A percentile compares a stretch with the other conserved stretches of the same genome.
phyloP scores from a whole-genome alignment of 2,888 invertebrate species.

The Neocrepidodera transversa region DNA sequence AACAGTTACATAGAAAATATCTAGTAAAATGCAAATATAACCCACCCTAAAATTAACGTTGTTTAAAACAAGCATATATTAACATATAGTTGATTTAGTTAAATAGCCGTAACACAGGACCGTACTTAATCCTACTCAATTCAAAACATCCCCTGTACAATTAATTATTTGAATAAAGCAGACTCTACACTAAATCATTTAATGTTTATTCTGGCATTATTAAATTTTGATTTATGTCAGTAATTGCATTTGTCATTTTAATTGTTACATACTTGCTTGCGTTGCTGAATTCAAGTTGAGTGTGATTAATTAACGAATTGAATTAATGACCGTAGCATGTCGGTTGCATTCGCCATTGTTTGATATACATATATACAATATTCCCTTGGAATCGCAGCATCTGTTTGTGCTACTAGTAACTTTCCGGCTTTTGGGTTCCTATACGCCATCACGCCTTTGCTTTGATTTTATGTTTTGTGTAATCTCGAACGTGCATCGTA shows the following conservation, averaged over 20 bases:
- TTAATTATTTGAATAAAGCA: background rate
- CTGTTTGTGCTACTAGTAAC: constrained; percentile 3
- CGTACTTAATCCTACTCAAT: background rate
- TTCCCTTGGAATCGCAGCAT: constrained; percentile 15
- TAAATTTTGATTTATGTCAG: constrained; percentile 56
- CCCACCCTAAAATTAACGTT: no score
- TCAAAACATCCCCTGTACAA: background rate
- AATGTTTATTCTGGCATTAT: constrained; percentile 53
- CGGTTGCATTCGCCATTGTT: constrained; percentile 41
- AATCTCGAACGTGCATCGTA: no score
- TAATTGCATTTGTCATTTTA: constrained; percentile 57
- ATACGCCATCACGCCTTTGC: background rate
- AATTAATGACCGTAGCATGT: constrained; percentile 50
- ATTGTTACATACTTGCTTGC: constrained; percentile 56
- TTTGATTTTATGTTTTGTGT: constrained; percentile 1
- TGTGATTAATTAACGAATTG: constrained; percentile 56
- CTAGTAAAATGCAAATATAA: no score
- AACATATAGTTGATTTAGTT: no score
- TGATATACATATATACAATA: constrained; percentile 37
- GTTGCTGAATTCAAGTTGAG: constrained; percentile 52
- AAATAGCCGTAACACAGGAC: background rate
- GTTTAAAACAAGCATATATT: no score
- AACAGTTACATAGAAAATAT: no score
- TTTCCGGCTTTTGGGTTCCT: background rate
- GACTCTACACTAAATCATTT: constrained; percentile 44